Base-by-base conservation (phyloP, 2,888 invertebrate genomes). In the Stenichneumon culpator region DNA sequence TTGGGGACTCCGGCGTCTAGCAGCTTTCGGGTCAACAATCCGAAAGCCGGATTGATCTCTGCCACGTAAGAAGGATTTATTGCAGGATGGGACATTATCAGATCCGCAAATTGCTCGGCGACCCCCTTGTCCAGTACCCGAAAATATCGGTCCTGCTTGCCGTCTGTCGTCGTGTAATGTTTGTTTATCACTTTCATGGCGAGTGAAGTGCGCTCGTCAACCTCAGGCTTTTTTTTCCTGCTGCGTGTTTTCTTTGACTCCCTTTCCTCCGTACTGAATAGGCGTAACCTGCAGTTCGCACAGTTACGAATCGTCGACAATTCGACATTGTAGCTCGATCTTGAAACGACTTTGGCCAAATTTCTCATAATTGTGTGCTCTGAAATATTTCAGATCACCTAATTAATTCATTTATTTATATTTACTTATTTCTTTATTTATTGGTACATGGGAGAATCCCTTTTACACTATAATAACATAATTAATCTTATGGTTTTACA, bases 41-140 rank as follows among this genome's bases (percentile, higher is more conserved):
- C 97, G 60, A 96, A 93, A 0, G 97, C 97, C 0, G 97, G 96
- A 94, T 96, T 96, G 0, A 96, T 94, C 94, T 97, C 97, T n/a
- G 96, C 93, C 19, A 96, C 90, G 2, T 95, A 94, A 68, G 83
- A 82, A 16, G 92, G 89, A n/a, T 92, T 89, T 14, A 90, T 84
- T 32, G 88, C 88, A 28, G 95, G 88, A 84, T 94, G 90, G 14
- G 89, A 88, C 84, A 91, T 91, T n/a, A 95, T 92, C 39, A 94
- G 89, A 32, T 91, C 88, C 2, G 91, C 90, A 79, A 95, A 94
- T 84, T 90, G 84, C 83, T 93, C 93, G 0, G 95, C 95, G 19
- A 94, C 94, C 39, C 91, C 89, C 79, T 89, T 90, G 83, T 95
- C 94, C 72, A 95, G 28, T 14, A 60, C 1, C 1, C 60, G 93